These are phyloP conservation scores for Oreochromis spilurus DNA, from an alignment of 2,113 vertebrate species.

Conservation along the genomic window DNA sequence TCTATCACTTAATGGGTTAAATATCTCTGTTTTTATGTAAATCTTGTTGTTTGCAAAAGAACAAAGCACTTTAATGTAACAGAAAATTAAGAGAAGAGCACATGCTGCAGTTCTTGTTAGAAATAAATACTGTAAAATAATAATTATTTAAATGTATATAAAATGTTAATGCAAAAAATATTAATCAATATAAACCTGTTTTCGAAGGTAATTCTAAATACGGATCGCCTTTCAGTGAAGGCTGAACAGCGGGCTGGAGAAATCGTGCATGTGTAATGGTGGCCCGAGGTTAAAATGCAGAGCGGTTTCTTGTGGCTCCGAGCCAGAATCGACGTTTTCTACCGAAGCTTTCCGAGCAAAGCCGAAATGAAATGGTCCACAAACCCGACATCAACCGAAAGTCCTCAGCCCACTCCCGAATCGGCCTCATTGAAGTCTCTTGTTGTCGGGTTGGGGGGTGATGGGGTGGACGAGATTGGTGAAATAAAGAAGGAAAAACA, in stretches of 20 bases:
- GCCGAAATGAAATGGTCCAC: constrained; percentile 33
- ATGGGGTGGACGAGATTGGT: constrained; percentile 1
- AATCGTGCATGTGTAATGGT: background rate
- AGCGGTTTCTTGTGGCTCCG: background rate
- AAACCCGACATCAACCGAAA: constrained; percentile 47
- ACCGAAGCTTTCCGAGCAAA: constrained; percentile 43
- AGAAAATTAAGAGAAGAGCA: rapidly evolving
- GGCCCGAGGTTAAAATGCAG: background rate
- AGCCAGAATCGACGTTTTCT: background rate
- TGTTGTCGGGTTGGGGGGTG: constrained; percentile 19
- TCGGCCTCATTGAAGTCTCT: constrained; percentile 21
- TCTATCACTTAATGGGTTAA: background rate
- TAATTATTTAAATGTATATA: background rate
- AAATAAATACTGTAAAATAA: background rate
- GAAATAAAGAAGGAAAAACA: background rate
- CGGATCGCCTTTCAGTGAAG: too few relatives aligned
- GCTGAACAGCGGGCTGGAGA: background rate
- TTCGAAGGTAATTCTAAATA: background rate
- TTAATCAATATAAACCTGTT: rapidly evolving
- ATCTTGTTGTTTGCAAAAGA: rapidly evolving
- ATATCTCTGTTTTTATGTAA: background rate
- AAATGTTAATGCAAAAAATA: background rate
- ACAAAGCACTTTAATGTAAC: background rate
- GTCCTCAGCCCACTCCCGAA: constrained; percentile 17
- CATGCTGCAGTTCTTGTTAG: background rate